phyloP scores from a whole-genome alignment of 2,888 invertebrate species.

The Agrochola lychnidis region DNA sequence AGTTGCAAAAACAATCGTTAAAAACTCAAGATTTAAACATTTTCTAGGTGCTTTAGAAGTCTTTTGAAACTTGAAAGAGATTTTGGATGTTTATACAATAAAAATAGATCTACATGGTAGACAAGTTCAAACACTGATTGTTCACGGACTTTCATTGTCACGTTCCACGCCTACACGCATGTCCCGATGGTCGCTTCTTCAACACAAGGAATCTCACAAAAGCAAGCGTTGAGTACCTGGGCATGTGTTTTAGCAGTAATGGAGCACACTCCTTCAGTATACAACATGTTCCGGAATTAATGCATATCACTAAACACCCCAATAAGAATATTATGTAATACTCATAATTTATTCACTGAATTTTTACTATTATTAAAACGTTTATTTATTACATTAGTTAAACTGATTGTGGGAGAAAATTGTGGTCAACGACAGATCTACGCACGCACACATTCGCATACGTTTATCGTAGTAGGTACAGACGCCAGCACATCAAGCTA shows the following conservation, averaged over 20 bases:
- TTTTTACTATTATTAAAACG: too few relatives aligned
- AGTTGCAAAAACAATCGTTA: background rate
- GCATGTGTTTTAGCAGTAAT: background rate
- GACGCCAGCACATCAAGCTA: too few relatives aligned
- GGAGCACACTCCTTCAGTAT: background rate
- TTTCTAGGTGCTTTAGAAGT: too few relatives aligned
- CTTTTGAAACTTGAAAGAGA: background rate
- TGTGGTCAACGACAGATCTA: background rate
- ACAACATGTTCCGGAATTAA: background rate
- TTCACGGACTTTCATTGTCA: background rate
- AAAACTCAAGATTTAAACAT: background rate
- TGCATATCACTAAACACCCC: background rate
- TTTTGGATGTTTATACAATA: background rate
- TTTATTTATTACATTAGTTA: too few relatives aligned
- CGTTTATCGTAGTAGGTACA: background rate
- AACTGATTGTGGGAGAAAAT: background rate
- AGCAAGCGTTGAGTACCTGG: too few relatives aligned
- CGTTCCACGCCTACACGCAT: background rate
- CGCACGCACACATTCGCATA: too few relatives aligned
- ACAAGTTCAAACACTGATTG: background rate
- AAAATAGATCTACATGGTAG: slow-evolving; percentile 2
- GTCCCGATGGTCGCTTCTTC: background rate
- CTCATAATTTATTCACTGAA: background rate
- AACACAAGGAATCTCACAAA: background rate
- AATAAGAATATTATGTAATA: background rate